Evolutionary conservation across 1,140 invertebrate genomes (phyloP), one percentile per base, ranked within the genome.

Genomic region (Drosophila neocordata): DNA sequence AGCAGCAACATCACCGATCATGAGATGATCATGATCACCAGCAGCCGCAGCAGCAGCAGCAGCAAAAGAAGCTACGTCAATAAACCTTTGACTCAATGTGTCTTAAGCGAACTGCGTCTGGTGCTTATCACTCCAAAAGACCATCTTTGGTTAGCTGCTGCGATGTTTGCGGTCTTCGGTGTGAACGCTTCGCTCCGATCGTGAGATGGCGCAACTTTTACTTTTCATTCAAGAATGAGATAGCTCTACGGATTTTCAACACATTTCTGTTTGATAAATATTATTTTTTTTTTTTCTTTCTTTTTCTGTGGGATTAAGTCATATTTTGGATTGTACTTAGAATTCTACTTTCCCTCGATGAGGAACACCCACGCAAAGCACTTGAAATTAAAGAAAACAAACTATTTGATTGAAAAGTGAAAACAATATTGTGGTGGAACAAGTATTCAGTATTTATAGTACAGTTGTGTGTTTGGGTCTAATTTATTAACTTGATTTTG

Each of bases 21-120:
- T 67, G 52, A 74, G 41, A 48, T 48, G 72, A 60, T 63, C 56
- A 67, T 68, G 57, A 38, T 57, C 56, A 63, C 37, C 63, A 51
- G 18, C 34, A 24, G 9, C 31, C 44, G 34, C 52, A 52, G 56
- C 35, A 62, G 59, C 38, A 18, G 38, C 41, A 68, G 65, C 55
- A 51, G 61, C 73, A 65, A 48, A 66, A 74, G 71, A 79, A 66
- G 69, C 62, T 41, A 69, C 75, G 83, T 87, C 83, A 83, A 87
- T 88, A 87, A 87, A 87, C 83, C 83, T 87, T 77, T 82, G 79
- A 66, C 83, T 87, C 78, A 69, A 82, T 76, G 82, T 69, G 34
- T 65, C 69, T 87, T 81, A 72, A 48, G 15, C 61, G 13, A 56
- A 38, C 69, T 41, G 73, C 15, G 41, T 48, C 41, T 48, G 41